Percentiles rank a stretch among this genome's conserved stretches.
Conservation (phyloP, 35 echinoderm and acorn worm species). For the Ptychodera flava region DNA sequence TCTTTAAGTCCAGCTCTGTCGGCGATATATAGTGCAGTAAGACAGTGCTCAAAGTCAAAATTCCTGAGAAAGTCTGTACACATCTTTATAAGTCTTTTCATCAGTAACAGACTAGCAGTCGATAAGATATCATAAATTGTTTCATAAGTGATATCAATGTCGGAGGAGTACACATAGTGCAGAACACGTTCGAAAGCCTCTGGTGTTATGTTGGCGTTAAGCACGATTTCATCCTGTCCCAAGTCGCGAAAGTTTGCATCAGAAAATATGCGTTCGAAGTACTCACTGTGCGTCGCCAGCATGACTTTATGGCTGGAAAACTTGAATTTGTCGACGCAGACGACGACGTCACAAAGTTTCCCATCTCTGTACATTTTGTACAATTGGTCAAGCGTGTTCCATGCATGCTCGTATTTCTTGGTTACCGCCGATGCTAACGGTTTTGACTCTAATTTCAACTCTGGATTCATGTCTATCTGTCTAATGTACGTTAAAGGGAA, state of each 20-base stretch:
- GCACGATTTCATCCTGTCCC: not conserved
- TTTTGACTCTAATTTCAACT: not conserved
- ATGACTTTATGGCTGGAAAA: conserved; percentile 18
- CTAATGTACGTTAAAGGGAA: not conserved
- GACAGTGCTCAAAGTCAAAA: conserved; percentile 11
- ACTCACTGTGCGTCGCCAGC: conserved; percentile 22
- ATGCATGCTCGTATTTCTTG: conserved; percentile 9
- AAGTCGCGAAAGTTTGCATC: not conserved
- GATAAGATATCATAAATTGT: not conserved
- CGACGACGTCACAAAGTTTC: conserved; percentile 27
- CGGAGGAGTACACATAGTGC: conserved; percentile 25
- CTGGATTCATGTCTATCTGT: not conserved
- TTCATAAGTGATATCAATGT: conserved; percentile 9
- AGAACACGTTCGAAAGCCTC: not conserved
- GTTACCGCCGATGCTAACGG: not conserved
- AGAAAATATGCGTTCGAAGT: conserved; percentile 1
- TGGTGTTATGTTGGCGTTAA: not conserved
- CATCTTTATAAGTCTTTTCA: not conserved
- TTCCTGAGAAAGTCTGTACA: conserved; percentile 15
- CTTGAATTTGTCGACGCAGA: not conserved
- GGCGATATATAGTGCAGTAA: conserved; percentile 4
- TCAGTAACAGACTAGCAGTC: not conserved
- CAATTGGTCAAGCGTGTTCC: conserved; percentile 9
- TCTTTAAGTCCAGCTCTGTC: not conserved
- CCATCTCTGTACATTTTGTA: conserved; percentile 10